phyloP scores from a whole-genome alignment of 2,888 invertebrate species.

The Zootermopsis nevadensis region DNA sequence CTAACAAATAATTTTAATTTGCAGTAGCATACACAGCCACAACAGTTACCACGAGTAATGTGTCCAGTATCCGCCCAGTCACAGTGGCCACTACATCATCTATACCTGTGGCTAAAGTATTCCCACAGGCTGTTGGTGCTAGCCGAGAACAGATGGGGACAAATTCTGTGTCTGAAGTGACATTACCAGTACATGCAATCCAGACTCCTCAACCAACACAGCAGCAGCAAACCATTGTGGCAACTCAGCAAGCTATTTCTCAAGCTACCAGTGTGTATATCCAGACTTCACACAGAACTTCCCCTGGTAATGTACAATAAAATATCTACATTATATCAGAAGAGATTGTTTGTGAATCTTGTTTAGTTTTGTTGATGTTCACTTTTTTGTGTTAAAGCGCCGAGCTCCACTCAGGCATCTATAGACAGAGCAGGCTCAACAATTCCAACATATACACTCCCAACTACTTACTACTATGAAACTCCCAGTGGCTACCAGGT shows the following conservation, averaged over 20 bases:
- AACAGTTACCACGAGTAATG: slow-evolving; percentile 41
- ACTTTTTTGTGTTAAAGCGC: slow-evolving; percentile 39
- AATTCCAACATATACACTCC: slow-evolving; percentile 50
- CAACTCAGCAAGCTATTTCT: slow-evolving; percentile 46
- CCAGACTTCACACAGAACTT: slow-evolving; percentile 51
- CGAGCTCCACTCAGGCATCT: slow-evolving; percentile 46
- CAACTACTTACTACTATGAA: slow-evolving; percentile 52
- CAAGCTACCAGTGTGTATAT: slow-evolving; percentile 52
- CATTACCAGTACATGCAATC: slow-evolving; percentile 43
- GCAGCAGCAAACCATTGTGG: slow-evolving; percentile 46
- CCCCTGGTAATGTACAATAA: slow-evolving; percentile 48
- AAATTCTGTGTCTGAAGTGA: slow-evolving; percentile 41
- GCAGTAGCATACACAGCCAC: slow-evolving; percentile 49
- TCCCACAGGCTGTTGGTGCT: slow-evolving; percentile 46
- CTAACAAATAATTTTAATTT: slow-evolving; percentile 4
- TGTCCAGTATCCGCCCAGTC: slow-evolving; percentile 46
- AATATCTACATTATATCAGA: too few relatives aligned
- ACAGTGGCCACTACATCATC: slow-evolving; percentile 52
- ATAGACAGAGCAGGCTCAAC: slow-evolving; percentile 47
- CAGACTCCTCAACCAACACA: slow-evolving; percentile 45
- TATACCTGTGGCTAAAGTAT: slow-evolving; percentile 54
- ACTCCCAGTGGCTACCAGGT: slow-evolving; percentile 51
- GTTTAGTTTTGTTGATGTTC: too few relatives aligned
- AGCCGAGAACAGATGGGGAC: slow-evolving; percentile 21
- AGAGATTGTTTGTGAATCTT: too few relatives aligned